These are phyloP conservation scores for Ceratina japonica DNA, from an alignment of 1,140 invertebrate species.

Conservation along the genomic window DNA sequence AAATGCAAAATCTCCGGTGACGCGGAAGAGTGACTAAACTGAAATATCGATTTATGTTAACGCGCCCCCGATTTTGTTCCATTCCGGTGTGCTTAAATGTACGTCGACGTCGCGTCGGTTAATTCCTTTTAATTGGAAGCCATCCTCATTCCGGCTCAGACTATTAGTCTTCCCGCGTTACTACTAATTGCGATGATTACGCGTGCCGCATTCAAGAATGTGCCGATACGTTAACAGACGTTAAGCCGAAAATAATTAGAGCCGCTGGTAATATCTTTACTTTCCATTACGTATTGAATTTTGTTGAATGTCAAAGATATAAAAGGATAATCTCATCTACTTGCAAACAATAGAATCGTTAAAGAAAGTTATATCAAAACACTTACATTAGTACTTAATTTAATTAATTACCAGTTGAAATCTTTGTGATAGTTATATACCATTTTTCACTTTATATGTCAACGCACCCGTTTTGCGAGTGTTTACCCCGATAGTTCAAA, in stretches of 20 bases:
- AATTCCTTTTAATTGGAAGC: conserved; percentile 7
- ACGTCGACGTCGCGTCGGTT: not conserved
- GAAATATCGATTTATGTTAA: conserved; percentile 50
- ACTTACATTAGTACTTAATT: no score
- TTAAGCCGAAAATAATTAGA: no score
- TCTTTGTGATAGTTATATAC: no score
- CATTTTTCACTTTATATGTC: no score
- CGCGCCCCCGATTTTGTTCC: conserved; percentile 8
- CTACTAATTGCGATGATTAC: not conserved
- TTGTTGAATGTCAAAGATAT: no score
- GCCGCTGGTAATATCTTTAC: no score
- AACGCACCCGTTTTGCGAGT: not conserved
- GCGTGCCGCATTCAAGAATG: not conserved
- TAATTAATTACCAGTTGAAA: no score
- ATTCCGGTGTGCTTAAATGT: not conserved
- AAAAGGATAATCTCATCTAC: no score
- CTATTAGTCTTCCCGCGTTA: not conserved
- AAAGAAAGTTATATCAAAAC: no score
- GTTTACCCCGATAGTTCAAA: not conserved
- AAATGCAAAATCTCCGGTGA: conserved; percentile 22
- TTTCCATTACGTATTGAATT: no score
- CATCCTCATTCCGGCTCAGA: not conserved
- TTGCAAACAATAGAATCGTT: no score
- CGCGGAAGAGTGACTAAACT: conserved; percentile 12
- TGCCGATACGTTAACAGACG: not conserved